phyloP scores from a whole-genome alignment of 1,140 invertebrate genomes.

The Apocrypta bakeri region DNA sequence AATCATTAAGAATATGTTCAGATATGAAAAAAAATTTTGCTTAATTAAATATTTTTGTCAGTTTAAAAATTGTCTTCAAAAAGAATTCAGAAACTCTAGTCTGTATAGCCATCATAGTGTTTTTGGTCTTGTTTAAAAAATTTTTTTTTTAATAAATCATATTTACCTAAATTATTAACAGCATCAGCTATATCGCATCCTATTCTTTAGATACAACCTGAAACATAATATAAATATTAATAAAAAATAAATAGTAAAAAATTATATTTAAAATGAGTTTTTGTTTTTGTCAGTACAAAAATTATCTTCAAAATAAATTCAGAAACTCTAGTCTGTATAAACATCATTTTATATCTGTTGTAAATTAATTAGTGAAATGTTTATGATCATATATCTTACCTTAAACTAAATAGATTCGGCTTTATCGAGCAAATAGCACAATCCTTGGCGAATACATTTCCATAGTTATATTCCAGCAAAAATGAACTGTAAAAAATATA shows the following conservation, averaged over 20 bases:
- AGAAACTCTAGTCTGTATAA: slow-evolving; percentile 47
- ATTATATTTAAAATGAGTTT: neutral
- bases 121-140: neutral
- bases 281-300: slow-evolving; percentile 11
- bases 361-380: neutral
- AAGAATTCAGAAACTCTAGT: slow-evolving; percentile 47
- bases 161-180: no score
- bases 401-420: no score
- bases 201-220: neutral
- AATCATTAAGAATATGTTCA: no score
- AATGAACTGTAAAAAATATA: no score
- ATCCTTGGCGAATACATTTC: no score
- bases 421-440: no score
- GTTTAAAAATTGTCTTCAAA: slow-evolving; percentile 41
- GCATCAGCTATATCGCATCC: no score
- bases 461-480: no score
- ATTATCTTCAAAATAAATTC: slow-evolving; percentile 34
- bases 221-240: neutral
- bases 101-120: slow-evolving; percentile 38
- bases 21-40: neutral
- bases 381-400: neutral
- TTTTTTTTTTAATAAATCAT: neutral
- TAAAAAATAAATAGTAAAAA: slow-evolving; percentile 1
- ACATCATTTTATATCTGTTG: slow-evolving; percentile 47
- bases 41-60: no score